Evolutionary conservation across 2,888 invertebrate species (phyloP), one percentile per base, ranked within the genome.

Genomic region (Calameuta pallipes): DNA sequence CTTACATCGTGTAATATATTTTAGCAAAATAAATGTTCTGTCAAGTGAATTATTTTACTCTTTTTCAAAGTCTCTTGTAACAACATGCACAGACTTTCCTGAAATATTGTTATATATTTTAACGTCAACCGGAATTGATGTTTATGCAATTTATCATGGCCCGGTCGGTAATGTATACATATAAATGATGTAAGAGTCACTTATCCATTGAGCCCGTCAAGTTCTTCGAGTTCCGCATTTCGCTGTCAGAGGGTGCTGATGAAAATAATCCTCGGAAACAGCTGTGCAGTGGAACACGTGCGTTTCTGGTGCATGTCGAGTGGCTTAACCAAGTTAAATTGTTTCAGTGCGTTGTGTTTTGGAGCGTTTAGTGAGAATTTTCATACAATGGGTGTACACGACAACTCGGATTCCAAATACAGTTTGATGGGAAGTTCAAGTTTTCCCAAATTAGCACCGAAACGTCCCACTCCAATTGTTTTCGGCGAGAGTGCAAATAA

Each of bases 341-440:
- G 6, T 56, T 56, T 56, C 9, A 56, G 23, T 56, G 56, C 9
- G 2, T 56, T 9, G 56, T 56, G 9, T 56, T 56, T 56, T 56
- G 23, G 23, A 9, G 56, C 23, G 9, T 56, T 23, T 56, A 56
- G 56, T 56, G 56, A 56, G 23, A 23, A 23, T 56, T 56, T 23
- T 23, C 23, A 9, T 56, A 56, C 23, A 70, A 91, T 91, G 91
- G 91, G 91, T 36, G 91, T 91, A 41, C 90, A 91, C 85, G 91
- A 91, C 78, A 88, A 89, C 76, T 83, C 84, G 23, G 91, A 91
- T 77, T 90, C 91, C 0, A 91, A 91, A 77, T 90, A 91, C 81
- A 89, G 83, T 31, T 78, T 88, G 11, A 87, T 89, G 82, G 87
- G 87, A 4, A 84, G 82, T 70, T 87, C 90, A 33, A 87, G 84